phyloP scores from a whole-genome alignment of 53 echinoderm and acorn worm genomes.

The Zoroaster sp. region DNA sequence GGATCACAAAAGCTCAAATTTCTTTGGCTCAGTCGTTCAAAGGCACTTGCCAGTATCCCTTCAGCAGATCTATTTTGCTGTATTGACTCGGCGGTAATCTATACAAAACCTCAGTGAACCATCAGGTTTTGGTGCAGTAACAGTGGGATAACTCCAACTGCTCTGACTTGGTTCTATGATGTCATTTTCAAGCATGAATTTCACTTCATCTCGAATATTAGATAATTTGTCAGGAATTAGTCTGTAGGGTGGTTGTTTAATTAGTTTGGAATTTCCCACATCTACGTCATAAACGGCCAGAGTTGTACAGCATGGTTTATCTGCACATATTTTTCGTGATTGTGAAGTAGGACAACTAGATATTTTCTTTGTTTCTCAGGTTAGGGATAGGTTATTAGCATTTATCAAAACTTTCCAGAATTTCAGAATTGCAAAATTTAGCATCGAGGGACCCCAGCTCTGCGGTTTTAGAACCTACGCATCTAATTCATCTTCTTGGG shows the following conservation, averaged over 20 bases:
- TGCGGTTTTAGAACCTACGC: too few species aligned
- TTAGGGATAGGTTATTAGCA: conserved; percentile 33
- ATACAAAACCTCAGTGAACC: conserved; percentile 33
- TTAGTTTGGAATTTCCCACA: conserved; percentile 41
- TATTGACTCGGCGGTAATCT: conserved; percentile 58
- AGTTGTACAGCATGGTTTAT: conserved; percentile 15
- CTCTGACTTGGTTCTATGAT: conserved; percentile 26
- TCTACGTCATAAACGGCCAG: conserved; percentile 40
- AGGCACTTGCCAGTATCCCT: too few species aligned
- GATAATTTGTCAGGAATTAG: conserved; percentile 39
- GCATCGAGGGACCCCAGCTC: too few species aligned
- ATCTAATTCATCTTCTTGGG: too few species aligned
- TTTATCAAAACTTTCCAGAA: conserved; percentile 17
- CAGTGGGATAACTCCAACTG: conserved; percentile 1
- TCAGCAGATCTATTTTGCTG: too few species aligned
- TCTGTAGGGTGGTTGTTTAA: conserved; percentile 62
- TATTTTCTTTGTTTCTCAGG: conserved; percentile 4
- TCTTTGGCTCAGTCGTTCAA: too few species aligned
- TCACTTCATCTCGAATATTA: neutral
- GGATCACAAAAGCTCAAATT: too few species aligned
- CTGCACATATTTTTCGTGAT: conserved; percentile 18
- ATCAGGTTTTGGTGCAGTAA: neutral
- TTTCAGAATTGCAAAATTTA: conserved; percentile 35
- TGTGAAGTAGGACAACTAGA: neutral
- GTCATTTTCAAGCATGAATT: conserved; percentile 11